phyloP scores from a whole-genome alignment of 2,888 invertebrate genomes.

The Torymus aiolomorphi region DNA sequence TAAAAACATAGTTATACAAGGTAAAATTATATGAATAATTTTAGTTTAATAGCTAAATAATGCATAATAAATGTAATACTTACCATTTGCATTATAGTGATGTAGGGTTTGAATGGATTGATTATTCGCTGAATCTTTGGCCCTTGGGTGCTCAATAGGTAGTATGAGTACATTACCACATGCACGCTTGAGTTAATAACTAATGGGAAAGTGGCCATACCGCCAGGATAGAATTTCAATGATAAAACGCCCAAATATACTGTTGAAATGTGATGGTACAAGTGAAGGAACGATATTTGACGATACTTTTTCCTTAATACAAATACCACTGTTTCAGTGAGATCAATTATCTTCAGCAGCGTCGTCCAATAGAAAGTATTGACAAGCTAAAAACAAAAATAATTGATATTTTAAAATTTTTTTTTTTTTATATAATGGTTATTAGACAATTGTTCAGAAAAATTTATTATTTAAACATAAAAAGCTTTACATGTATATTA shows the following conservation, averaged over 20 bases:
- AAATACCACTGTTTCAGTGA: slow-evolving; percentile 83
- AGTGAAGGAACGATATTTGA: slow-evolving; percentile 83
- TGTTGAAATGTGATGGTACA: slow-evolving; percentile 84
- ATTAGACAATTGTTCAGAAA: too few relatives aligned
- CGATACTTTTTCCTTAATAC: slow-evolving; percentile 82
- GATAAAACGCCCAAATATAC: slow-evolving; percentile 79
- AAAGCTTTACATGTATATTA: too few relatives aligned
- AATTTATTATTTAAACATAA: too few relatives aligned
- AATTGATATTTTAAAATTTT: too few relatives aligned
- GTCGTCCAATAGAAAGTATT: slow-evolving; percentile 79
- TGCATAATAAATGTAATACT: slow-evolving; percentile 59
- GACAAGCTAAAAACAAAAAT: slow-evolving; percentile 63
- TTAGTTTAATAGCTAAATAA: too few relatives aligned
- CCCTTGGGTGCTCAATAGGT: slow-evolving; percentile 80
- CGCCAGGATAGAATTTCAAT: slow-evolving; percentile 81
- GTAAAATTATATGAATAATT: too few relatives aligned
- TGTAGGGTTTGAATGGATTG: slow-evolving; percentile 78
- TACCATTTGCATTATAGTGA: slow-evolving; percentile 82
- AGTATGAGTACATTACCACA: slow-evolving; percentile 85
- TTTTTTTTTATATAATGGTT: too few relatives aligned
- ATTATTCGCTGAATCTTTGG: slow-evolving; percentile 77
- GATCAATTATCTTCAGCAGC: slow-evolving; percentile 81
- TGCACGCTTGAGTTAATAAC: slow-evolving; percentile 82
- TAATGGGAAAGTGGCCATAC: slow-evolving; percentile 79
- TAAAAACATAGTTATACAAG: too few relatives aligned